A percentile compares a stretch with the other conserved stretches of the same genome.
phyloP scores from a whole-genome alignment of 2,113 vertebrate genomes.

The Scartelaos histophorus region DNA sequence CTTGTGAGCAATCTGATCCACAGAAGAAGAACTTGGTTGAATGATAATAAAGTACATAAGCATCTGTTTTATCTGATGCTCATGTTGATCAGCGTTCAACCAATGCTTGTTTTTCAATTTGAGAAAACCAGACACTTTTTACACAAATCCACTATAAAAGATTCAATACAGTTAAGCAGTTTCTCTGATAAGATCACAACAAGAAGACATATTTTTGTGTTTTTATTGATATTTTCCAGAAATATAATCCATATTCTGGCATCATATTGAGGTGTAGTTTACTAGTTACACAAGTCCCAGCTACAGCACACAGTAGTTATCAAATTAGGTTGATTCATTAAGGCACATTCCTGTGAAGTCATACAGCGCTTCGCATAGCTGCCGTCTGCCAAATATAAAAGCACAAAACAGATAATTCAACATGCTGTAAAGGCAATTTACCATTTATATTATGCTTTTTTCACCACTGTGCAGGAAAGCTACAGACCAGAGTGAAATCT shows the following conservation, averaged over 20 bases:
- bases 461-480: not conserved
- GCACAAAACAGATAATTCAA: not conserved
- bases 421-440: not conserved
- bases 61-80: too few species aligned
- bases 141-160: too few species aligned
- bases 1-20: too few species aligned
- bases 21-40: too few species aligned
- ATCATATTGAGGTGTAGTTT: not conserved
- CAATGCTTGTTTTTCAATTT: too few species aligned
- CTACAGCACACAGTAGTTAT: constrained; percentile 10
- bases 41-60: too few species aligned
- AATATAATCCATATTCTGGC: not conserved
- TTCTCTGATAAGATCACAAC: too few species aligned
- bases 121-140: too few species aligned
- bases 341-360: not conserved
- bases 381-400: constrained; percentile 1
- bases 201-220: not conserved
- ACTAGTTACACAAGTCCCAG: constrained; percentile 24
- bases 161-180: not conserved
- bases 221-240: not conserved
- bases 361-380: constrained; percentile 11
- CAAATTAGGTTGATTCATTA: accelerated
- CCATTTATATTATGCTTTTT: not conserved
- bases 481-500: not conserved
- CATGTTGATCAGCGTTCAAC: too few species aligned